phyloP scores from a whole-genome alignment of 2,113 vertebrate genomes.

The Cyprinodon brontotheroides region DNA sequence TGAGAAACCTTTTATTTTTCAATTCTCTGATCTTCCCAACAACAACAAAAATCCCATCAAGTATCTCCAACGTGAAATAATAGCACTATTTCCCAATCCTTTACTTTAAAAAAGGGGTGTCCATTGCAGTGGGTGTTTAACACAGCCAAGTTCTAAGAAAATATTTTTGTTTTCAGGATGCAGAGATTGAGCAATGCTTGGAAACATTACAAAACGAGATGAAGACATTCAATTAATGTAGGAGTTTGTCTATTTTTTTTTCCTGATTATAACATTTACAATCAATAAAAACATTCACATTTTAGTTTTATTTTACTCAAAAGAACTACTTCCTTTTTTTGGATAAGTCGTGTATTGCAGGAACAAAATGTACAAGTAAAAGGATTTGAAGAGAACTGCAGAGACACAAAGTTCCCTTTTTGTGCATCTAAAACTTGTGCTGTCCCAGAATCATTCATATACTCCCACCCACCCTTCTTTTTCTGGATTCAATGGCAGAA shows the following conservation, averaged over 20 bases:
- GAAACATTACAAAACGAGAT: not conserved
- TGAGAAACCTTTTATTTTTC: too few species aligned
- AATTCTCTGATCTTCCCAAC: not conserved
- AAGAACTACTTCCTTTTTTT: not conserved
- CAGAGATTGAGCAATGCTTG: slow-evolving; percentile 33
- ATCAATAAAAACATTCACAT: not conserved
- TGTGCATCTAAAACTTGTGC: slow-evolving; percentile 5
- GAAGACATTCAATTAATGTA: not conserved
- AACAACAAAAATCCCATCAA: not conserved
- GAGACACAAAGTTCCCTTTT: slow-evolving; percentile 12
- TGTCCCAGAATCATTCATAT: not conserved
- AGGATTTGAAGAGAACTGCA: not conserved
- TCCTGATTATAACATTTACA: not conserved
- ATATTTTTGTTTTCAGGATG: slow-evolving; percentile 1
- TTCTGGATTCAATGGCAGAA: slow-evolving; percentile 7
- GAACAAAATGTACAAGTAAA: not conserved
- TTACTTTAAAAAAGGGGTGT: slow-evolving; percentile 1
- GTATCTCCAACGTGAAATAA: slow-evolving; percentile 27
- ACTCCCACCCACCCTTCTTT: slow-evolving; percentile 11
- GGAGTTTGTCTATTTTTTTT: not conserved
- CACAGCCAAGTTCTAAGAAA: slow-evolving; percentile 55
- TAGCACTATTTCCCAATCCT: slow-evolving; percentile 1
- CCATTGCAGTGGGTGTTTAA: slow-evolving; percentile 34
- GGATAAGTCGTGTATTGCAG: slow-evolving; percentile 4
- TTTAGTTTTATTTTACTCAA: not conserved